Evolutionary conservation across 2,113 vertebrate genomes (phyloP), one percentile per base, ranked within the genome.

Genomic region (Myotis brandtii): DNA sequence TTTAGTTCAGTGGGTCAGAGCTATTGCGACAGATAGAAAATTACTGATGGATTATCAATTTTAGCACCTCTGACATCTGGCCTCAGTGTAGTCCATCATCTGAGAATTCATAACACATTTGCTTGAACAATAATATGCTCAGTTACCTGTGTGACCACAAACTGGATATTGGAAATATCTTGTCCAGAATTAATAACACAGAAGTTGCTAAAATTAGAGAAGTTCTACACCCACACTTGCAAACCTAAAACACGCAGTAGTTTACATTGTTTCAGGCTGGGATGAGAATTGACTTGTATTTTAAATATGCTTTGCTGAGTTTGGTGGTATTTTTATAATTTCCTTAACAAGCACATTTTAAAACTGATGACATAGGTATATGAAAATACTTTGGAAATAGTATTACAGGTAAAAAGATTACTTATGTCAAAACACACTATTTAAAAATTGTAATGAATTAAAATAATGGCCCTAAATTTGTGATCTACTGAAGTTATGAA

Each of bases 11-110:
- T 98, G 98, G 98, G 98, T 99, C 98, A 98, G 95, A 97, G 97
- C 97, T 98, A 97, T 98, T 98, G 98, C 25, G 87, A 97, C 97
- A 89, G 96, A 96, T 96, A 98, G 97, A 97, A 98, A 98, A 98
- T 98, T 97, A 98, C 98, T 99, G 98, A 99, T 98, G 97, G 98
- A 99, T 99, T 98, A 97, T 98, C 97, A 97, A 91, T 97, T 98
- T 98, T 98, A 98, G 96, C 97, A 97, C 97, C 98, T 98, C 90
- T 98, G 98, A 98, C 98, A 98, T 97, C 89, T 93, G 93, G 92
- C 95, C 98, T 97, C 94, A 64, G 30, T 84, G 88, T 87, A 98
- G 97, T 98, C 97, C 96, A 97, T 98, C 98, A 98, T 98, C 85
- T 95, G 96, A 98, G 94, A 95, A 96, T 97, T 98, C 97, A 88